Base-by-base conservation (phyloP, 2,888 invertebrate species). In the Cheilosia grossa region DNA sequence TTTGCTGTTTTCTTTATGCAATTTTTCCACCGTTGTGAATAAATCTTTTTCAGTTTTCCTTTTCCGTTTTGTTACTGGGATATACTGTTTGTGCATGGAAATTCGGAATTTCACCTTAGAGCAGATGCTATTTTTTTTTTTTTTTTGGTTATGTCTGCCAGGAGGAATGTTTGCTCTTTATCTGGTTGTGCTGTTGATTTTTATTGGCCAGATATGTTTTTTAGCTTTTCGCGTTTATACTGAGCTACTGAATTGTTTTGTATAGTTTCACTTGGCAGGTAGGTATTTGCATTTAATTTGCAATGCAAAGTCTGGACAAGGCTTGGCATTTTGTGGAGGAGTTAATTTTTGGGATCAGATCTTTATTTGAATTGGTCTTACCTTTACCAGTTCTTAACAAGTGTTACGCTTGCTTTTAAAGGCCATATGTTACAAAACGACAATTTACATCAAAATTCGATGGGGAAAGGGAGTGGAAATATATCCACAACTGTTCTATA, bases 1-100 rank as follows among this genome's bases (percentile, higher is more conserved):
- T 79, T 79, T 79, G 73, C 67, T 27, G 61, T 78, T 78, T 67
- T 67, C 73, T 72, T 67, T 72, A 78, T 78, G 72, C 78, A 61
- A 73, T 78, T 72, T 82, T 72, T 63, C 70, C 56, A 61, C 51
- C 7, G 61, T 56, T 67, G 66, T 42, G 54, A 47, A 78, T 82
- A 78, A 82, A 66, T 82, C 72, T 53, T 58, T 30, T 64, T 44
- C 37, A 69, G 59, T 61, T 47, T 67, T 47, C 19, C 17, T 40
- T 44, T 27, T 27, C 40, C 19, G 42, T 54, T 42, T 54, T 67
- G 58, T 10, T 3, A 27, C 27, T 40, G 37, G 37, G 37, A 13
- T 13, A 37, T 37, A 37, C 33, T 33, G 44, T 5, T 17, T 37
- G 17, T 47, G 77, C 30, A 24, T 44, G 19, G 40, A 40, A 56